Evolutionary conservation across 1,140 invertebrate genomes (phyloP).

Genomic region (Drosophila malerkotliana): DNA sequence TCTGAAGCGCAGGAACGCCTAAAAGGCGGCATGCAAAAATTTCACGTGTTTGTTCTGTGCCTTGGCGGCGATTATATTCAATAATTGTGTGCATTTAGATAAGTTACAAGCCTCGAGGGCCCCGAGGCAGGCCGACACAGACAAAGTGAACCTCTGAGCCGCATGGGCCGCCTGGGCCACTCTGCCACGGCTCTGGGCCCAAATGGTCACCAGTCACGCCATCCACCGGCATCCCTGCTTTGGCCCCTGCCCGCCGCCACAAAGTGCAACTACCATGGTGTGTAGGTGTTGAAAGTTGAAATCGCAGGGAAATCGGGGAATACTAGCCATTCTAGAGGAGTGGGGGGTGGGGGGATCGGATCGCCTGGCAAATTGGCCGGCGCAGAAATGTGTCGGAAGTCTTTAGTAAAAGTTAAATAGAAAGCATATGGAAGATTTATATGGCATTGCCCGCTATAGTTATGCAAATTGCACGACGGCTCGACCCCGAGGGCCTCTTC

Average conservation of each 20-base stretch:
- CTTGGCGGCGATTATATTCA: conserved; percentile 76
- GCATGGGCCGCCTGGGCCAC: conserved; percentile 52
- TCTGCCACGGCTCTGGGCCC: conserved; percentile 26
- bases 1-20: conserved; percentile 56
- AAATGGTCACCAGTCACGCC: conserved; percentile 76
- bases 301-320: conserved; percentile 38
- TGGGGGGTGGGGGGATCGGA: conserved; percentile 5
- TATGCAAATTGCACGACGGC: conserved; percentile 57
- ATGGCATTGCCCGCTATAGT: conserved; percentile 58
- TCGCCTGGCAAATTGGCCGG: conserved; percentile 44
- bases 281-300: conserved; percentile 73
- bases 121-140: conserved; percentile 29
- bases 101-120: conserved; percentile 72
- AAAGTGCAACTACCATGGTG: conserved; percentile 30
- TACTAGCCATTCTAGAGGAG: background rate
- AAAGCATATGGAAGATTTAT: conserved; percentile 80
- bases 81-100: conserved; percentile 84
- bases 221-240: conserved; percentile 17
- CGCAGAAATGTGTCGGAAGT: conserved; percentile 79
- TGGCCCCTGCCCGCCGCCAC: background rate
- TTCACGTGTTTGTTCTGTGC: conserved; percentile 56
- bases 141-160: conserved; percentile 16
- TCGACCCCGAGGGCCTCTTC: no score
- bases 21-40: conserved; percentile 72
- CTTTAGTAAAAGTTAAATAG: conserved; percentile 82